Percentiles rank a stretch among this genome's conserved stretches.
phyloP scores from a whole-genome alignment of 2,888 invertebrate species.

The Dynastes maya region DNA sequence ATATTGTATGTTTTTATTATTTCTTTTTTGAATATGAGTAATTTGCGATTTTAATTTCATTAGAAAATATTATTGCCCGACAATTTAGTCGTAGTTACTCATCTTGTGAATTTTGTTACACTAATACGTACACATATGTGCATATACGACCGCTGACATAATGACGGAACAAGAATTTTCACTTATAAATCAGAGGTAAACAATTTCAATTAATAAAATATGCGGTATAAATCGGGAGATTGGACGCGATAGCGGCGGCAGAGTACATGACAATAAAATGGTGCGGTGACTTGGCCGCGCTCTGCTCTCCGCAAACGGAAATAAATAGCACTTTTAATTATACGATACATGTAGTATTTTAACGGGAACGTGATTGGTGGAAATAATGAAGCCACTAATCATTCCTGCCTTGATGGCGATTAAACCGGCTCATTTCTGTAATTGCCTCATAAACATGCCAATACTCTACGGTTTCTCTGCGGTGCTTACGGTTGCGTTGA shows the following conservation, averaged over 20 bases:
- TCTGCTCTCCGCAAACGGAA: conserved; percentile 55
- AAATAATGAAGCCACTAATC: conserved; percentile 70
- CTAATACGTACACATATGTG: neutral
- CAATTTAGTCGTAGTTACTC: no score
- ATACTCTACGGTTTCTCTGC: conserved; percentile 62
- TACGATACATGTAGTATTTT: conserved; percentile 67
- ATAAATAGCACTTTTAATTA: conserved; percentile 69
- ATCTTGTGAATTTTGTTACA: no score
- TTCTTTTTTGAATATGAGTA: no score
- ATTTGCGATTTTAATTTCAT: no score
- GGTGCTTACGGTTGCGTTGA: conserved; percentile 51
- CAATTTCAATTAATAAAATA: conserved; percentile 63
- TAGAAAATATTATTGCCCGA: no score
- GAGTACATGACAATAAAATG: conserved; percentile 63
- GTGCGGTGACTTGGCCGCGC: conserved; percentile 53
- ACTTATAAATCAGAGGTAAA: conserved; percentile 53
- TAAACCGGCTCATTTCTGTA: conserved; percentile 70
- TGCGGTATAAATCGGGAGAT: conserved; percentile 62
- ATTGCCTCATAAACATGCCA: conserved; percentile 70
- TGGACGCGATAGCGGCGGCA: conserved; percentile 60
- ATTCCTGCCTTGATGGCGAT: conserved; percentile 67
- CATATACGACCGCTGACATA: neutral
- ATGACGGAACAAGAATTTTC: conserved; percentile 31
- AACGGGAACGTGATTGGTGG: conserved; percentile 67
- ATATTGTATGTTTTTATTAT: no score